phyloP scores from a whole-genome alignment of 2,113 vertebrate genomes.

The Pseudorectes ferrugineus region DNA sequence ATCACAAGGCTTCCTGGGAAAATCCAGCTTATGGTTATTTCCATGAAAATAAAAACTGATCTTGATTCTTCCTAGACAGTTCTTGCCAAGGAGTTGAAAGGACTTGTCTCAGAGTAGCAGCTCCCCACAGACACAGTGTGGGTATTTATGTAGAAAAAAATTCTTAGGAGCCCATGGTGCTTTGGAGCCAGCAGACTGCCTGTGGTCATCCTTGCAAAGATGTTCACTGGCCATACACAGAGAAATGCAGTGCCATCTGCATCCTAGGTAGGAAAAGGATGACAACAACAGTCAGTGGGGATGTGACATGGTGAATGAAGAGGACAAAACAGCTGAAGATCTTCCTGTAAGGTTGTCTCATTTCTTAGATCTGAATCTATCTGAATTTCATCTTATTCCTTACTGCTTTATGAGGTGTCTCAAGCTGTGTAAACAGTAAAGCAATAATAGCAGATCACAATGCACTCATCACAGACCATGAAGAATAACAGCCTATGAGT shows the following conservation, averaged over 20 bases:
- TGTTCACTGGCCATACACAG: background rate
- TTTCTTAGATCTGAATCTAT: constrained; percentile 39
- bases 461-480: background rate
- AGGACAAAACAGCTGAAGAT: background rate
- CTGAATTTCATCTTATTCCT: background rate
- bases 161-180: background rate
- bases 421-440: constrained; percentile 51
- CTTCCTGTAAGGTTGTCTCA: background rate
- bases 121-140: background rate
- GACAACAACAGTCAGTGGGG: background rate
- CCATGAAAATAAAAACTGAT: background rate
- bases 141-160: background rate
- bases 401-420: constrained; percentile 37
- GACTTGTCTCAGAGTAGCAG: background rate
- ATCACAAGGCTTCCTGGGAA: background rate
- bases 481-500: constrained; percentile 38
- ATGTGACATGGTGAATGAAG: background rate
- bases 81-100: background rate
- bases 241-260: background rate
- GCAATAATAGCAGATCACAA: constrained; percentile 45
- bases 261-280: background rate
- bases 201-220: background rate
- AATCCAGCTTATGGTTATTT: background rate
- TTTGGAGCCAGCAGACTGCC: background rate
- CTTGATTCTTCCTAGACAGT: background rate